A percentile compares a stretch with the other conserved stretches of the same genome.
Conservation (phyloP, 2,888 invertebrate genomes). For the Drosophila hamatofila region DNA sequence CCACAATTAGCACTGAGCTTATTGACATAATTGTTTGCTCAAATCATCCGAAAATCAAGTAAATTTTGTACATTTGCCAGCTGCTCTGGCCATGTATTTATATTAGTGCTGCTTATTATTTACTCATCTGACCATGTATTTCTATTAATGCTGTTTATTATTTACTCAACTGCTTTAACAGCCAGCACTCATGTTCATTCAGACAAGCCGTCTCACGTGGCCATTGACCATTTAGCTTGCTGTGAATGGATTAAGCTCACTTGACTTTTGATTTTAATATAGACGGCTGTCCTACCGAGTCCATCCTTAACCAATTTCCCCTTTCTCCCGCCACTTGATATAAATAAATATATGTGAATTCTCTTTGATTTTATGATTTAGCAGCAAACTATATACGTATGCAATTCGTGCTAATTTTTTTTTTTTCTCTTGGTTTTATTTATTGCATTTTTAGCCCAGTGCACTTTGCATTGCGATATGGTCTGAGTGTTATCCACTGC, state of each 20-base stretch:
- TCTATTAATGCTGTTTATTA: slow-evolving; percentile 30
- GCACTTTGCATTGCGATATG: slow-evolving; percentile 60
- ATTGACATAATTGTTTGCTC: slow-evolving; percentile 59
- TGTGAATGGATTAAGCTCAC: slow-evolving; percentile 31
- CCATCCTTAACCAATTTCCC: not conserved
- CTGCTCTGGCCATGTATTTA: slow-evolving; percentile 6
- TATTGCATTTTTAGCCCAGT: slow-evolving; percentile 38
- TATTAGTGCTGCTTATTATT: slow-evolving; percentile 14
- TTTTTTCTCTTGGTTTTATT: slow-evolving; percentile 36
- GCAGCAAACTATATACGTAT: slow-evolving; percentile 8
- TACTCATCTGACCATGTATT: slow-evolving; percentile 25
- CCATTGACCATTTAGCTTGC: slow-evolving; percentile 28
- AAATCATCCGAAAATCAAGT: slow-evolving; percentile 50
- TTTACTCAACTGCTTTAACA: slow-evolving; percentile 41
- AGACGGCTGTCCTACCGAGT: not conserved
- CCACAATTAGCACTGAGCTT: slow-evolving; percentile 71
- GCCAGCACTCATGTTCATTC: slow-evolving; percentile 17
- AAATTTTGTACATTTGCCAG: not conserved
- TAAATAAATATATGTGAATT: not conserved
- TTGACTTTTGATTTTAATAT: slow-evolving; percentile 8
- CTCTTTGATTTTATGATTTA: slow-evolving; percentile 50
- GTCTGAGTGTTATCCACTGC: slow-evolving; percentile 57
- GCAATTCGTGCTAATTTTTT: slow-evolving; percentile 33
- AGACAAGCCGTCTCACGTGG: slow-evolving; percentile 40
- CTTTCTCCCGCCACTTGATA: not conserved